Evolutionary conservation across 2,888 invertebrate genomes (phyloP).

Genomic region (Notodonta dromedarius): DNA sequence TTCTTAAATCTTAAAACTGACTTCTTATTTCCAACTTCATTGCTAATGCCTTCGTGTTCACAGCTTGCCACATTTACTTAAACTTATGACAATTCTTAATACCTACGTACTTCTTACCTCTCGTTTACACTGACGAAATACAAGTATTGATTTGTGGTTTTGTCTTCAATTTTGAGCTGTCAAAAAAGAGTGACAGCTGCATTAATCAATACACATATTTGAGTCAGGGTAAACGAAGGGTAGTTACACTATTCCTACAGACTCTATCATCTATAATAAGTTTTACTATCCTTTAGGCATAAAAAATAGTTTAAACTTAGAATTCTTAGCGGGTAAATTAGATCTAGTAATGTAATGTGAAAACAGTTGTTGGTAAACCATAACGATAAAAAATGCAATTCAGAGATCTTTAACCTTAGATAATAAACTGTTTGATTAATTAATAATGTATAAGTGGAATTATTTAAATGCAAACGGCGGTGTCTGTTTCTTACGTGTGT

Average conservation of each 20-base stretch:
- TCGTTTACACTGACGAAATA: too few species aligned
- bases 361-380: conserved; percentile 82
- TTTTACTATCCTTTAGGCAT: conserved; percentile 65
- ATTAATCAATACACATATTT: too few species aligned
- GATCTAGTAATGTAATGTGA: conserved; percentile 64
- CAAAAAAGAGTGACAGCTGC: too few species aligned
- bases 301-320: conserved; percentile 68
- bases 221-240: too few species aligned
- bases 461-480: conserved; percentile 51
- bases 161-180: too few species aligned
- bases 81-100: conserved; percentile 61
- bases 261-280: conserved; percentile 42
- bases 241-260: too few species aligned
- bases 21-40: too few species aligned
- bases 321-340: conserved; percentile 70
- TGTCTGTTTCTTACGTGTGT: conserved; percentile 42
- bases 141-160: too few species aligned
- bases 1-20: too few species aligned
- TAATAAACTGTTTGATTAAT: conserved; percentile 66
- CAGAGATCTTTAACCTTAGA: conserved; percentile 79
- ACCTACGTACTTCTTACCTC: conserved; percentile 36
- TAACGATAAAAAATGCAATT: conserved; percentile 80
- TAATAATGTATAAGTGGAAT: conserved; percentile 32
- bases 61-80: conserved; percentile 27
- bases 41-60: conserved; percentile 8